Evolutionary conservation across 2,888 invertebrate genomes (phyloP).

Genomic region (Erebia ligea): DNA sequence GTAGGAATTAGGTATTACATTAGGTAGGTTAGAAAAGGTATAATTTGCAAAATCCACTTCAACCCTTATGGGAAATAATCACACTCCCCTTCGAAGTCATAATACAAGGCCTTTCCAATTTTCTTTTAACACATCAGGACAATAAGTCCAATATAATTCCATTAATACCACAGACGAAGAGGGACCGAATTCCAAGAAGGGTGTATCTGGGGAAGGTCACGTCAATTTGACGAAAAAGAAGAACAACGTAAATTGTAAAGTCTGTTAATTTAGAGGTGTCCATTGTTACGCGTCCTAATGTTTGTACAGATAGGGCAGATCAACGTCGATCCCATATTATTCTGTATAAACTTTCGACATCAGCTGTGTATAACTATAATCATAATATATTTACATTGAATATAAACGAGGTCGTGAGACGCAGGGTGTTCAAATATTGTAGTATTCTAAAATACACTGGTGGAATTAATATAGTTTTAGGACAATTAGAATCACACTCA

Average conservation of each 20-base stretch:
- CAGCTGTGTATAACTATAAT: too few relatives aligned
- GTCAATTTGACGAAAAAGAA: conserved; percentile 49
- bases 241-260: conserved; percentile 47
- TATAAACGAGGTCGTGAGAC: too few relatives aligned
- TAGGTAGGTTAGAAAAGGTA: too few relatives aligned
- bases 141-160: conserved; percentile 24
- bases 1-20: not conserved
- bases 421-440: too few relatives aligned
- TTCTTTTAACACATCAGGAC: conserved; percentile 14
- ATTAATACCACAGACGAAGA: conserved; percentile 56
- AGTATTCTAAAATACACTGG: too few relatives aligned
- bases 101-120: conserved; percentile 21
- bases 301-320: too few relatives aligned
- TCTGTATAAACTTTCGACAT: too few relatives aligned
- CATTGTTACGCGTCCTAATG: not conserved
- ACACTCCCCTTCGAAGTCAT: conserved; percentile 13
- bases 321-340: too few relatives aligned
- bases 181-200: conserved; percentile 38
- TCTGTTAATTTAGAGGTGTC: not conserved
- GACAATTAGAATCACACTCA: too few relatives aligned
- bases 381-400: too few relatives aligned
- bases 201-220: conserved; percentile 17
- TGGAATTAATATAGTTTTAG: too few relatives aligned
- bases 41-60: conserved; percentile 1
- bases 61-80: not conserved